phyloP scores from a whole-genome alignment of 1,140 invertebrate species.

The Drosophila santomea region DNA sequence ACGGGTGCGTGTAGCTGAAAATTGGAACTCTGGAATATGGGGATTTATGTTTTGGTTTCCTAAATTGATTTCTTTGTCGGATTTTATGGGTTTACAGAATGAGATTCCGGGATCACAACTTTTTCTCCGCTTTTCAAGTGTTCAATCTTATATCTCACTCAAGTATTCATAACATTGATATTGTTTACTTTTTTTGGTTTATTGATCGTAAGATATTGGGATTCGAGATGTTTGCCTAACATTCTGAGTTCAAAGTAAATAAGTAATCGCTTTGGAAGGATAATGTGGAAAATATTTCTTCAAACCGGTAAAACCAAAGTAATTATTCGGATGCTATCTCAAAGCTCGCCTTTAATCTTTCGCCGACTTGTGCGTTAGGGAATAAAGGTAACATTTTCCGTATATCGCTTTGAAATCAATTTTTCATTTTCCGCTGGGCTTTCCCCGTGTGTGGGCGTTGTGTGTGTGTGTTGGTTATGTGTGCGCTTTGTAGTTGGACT shows the following conservation, averaged over 20 bases:
- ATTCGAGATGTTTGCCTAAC: too few relatives aligned
- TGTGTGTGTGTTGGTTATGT: conserved; percentile 1
- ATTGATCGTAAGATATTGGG: background rate
- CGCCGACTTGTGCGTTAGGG: background rate
- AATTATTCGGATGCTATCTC: background rate
- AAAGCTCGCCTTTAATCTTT: background rate
- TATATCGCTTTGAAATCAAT: conserved; percentile 45
- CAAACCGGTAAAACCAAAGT: background rate
- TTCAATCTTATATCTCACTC: too few relatives aligned
- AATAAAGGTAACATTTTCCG: conserved; percentile 4
- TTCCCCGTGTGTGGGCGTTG: conserved; percentile 6
- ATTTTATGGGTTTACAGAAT: conserved; percentile 11
- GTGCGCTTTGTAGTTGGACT: conserved; percentile 49
- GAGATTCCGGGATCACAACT: background rate
- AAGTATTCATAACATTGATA: background rate
- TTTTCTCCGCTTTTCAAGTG: background rate
- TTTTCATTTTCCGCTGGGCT: conserved; percentile 47
- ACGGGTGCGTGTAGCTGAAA: conserved; percentile 41
- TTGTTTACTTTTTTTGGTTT: background rate
- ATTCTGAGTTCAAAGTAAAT: background rate
- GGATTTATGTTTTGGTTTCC: conserved; percentile 44
- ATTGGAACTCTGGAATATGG: conserved; percentile 44
- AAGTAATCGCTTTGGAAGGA: background rate
- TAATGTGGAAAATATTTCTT: background rate
- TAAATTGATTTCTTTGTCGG: conserved; percentile 40